Evolutionary conservation across 2,888 invertebrate genomes (phyloP), one percentile per base, ranked within the genome.

Genomic region (Brachylomia viminalis): DNA sequence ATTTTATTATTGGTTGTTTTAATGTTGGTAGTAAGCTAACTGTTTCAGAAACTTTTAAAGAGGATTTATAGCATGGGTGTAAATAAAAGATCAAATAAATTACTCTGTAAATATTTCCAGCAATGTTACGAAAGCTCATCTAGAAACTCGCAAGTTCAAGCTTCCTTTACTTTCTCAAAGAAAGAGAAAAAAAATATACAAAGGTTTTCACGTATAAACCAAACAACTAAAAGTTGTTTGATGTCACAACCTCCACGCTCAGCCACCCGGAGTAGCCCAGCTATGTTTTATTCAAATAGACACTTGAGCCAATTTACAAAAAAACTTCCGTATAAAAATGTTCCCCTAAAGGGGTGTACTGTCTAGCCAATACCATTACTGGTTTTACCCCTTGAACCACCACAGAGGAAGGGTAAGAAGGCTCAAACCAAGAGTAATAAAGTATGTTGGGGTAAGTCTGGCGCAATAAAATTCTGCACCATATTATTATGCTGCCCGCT

Each of bases 221-320:
- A 6, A 15, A 30, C 38, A 69, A 20, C 20, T 61, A 23, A 49
- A 33, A 7, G 4, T n/a, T 20, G 56, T 79, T 79, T 80, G 77
- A 71, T 54, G 52, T 38, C n/a, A 47, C 23, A 80, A 54, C 74
- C 62, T 7, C 17, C 10, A 56, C 23, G 45, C 23, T 52, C 27
- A 64, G 47, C 23, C 38, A 74, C 8, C 54, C 47, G 15, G n/a
- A 77, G 77, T 56, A 23, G n/a, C 38, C n/a, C 54, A 3, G 38
- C 62, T n/a, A 77, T 64, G 54, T 74, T 56, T 56, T 74, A 74
- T 74, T 81, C 30, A 77, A 73, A 74, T 33, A 49, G 62, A 81
- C 30, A 56, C 23, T 49, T 33, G 33, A 49, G 61, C 47, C 81
- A 81, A 73, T 77, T 77, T 74, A 17, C 54, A 65, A 66, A 65